phyloP scores from a whole-genome alignment of 2,888 invertebrate species.

The Slavum lentiscoides region DNA sequence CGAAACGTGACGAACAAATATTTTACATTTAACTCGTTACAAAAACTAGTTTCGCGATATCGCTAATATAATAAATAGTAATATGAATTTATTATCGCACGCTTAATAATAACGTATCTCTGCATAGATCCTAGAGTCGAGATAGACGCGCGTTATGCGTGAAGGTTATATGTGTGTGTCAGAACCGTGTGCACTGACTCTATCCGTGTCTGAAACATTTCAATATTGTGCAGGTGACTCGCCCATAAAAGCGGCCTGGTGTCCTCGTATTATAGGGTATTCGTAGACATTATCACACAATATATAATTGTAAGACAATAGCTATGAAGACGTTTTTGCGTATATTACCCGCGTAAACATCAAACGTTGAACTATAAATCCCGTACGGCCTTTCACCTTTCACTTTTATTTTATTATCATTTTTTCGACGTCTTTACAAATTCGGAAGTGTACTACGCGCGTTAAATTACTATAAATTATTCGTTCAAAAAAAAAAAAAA shows the following conservation, averaged over 20 bases:
- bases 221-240: constrained; percentile 23
- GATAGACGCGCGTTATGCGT: neutral
- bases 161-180: constrained; percentile 8
- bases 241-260: constrained; percentile 45
- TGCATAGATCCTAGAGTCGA: constrained; percentile 4
- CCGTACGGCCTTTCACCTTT: constrained; percentile 14
- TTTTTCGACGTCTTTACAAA: neutral
- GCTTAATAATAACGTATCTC: neutral
- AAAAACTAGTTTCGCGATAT: constrained; percentile 11
- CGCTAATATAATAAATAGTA: neutral
- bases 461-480: no score
- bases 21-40: neutral
- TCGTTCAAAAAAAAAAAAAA: no score
- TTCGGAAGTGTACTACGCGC: no score
- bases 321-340: constrained; percentile 12
- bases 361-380: neutral
- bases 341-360: neutral
- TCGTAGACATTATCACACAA: neutral
- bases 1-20: neutral
- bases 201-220: constrained; percentile 32
- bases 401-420: constrained; percentile 12
- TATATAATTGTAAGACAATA: neutral
- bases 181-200: neutral
- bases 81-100: constrained; percentile 12
- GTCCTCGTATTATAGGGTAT: no score